Evolutionary conservation across 2,888 invertebrate genomes (phyloP), one percentile per base, ranked within the genome.

Genomic region (Urechis unicinctus): DNA sequence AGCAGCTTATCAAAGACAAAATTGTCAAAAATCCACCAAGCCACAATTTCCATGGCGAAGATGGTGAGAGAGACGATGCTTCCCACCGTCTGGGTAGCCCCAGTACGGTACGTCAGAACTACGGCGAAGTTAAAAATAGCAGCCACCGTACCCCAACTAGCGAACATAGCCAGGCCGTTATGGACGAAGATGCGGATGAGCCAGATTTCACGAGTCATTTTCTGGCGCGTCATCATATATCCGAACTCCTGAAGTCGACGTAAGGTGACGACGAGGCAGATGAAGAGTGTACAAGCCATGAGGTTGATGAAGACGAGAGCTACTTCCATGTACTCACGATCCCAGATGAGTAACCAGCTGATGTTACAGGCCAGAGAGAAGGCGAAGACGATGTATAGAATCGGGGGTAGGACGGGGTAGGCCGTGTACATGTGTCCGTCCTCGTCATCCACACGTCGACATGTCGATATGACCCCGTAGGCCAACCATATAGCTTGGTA

Each of bases 111-210:
- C 24, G 63, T 59, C 21, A 72, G 56, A 4, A 70, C 68, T 28
- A 70, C 63, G n/a, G 66, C 65, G 4, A 72, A 54, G 57, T 72
- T 73, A 17, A 72, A 60, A 3, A 70, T 60, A 1, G 70, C 63
- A 1, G 72, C 73, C 3, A 74, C 60, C 3, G 68, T 68, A 5
- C 63, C 62, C 73, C 73, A 73, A 0, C 69, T 66, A 3, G 68
- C 70, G 48, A 70, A 71, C 49, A 73, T 66, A 5, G 64, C 67
- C 5, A 73, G 55, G 1, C 70, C 72, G 56, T 74, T 74, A 21
- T 71, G 70, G 1, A 72, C 66, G 9, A 74, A 54, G 5, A 68
- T 55, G 30, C 74, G 59, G 4, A 66, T 64, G 30, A 72, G 50
- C 74, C 74, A 74, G 31, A 72, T 64, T 41, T 71, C 72, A 9